These are phyloP conservation scores for Aporophyla lueneburgensis DNA, from an alignment of 2,888 invertebrate species.

Conservation along the genomic window DNA sequence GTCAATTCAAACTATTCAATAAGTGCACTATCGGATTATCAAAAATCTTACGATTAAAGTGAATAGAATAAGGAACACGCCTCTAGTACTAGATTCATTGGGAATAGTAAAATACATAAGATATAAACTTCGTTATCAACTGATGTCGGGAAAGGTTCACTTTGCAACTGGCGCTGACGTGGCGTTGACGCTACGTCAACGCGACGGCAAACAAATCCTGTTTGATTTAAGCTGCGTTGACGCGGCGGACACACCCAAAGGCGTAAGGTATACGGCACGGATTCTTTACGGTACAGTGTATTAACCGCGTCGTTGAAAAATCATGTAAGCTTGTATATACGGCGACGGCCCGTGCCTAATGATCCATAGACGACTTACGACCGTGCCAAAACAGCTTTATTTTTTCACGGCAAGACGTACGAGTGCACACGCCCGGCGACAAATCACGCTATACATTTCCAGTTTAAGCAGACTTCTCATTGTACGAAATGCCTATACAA, in stretches of 20 bases:
- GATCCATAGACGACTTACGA: too few species aligned
- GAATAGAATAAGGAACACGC: conserved; percentile 54
- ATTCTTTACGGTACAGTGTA: too few species aligned
- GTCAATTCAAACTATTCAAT: conserved; percentile 75
- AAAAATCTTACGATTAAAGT: conserved; percentile 69
- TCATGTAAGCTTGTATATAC: too few species aligned
- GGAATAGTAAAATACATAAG: background rate
- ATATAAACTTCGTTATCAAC: background rate
- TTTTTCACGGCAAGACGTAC: too few species aligned
- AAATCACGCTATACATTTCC: too few species aligned
- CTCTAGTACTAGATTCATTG: conserved; percentile 25
- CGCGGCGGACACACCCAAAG: background rate
- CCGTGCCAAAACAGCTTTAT: too few species aligned
- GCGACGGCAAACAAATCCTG: background rate
- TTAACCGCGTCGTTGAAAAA: too few species aligned
- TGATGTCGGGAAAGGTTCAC: background rate
- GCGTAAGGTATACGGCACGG: too few species aligned
- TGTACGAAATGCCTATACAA: too few species aligned
- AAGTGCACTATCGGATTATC: conserved; percentile 85
- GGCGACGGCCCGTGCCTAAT: too few species aligned
- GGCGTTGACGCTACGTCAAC: background rate
- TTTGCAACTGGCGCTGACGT: background rate
- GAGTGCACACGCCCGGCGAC: too few species aligned
- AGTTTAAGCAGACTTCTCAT: too few species aligned
- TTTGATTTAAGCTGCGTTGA: background rate